These are phyloP conservation scores for Eubucco bourcierii DNA, from an alignment of 2,113 vertebrate genomes.

Conservation along the genomic window DNA sequence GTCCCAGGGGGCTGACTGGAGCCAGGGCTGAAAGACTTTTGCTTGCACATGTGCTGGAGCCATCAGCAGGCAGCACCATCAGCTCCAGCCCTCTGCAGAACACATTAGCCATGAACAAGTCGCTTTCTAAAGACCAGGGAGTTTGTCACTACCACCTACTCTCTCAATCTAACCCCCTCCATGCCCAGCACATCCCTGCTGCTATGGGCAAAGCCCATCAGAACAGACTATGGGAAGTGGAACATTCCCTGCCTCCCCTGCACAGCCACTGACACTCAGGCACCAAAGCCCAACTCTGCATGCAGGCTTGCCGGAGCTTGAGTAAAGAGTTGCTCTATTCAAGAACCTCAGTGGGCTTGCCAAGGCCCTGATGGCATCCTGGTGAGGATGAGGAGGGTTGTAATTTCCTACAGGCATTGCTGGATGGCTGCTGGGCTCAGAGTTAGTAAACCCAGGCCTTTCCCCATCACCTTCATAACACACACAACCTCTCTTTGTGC, in stretches of 20 bases:
- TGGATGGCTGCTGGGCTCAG: not conserved
- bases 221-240: not conserved
- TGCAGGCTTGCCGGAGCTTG: not conserved
- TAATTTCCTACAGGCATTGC: not conserved
- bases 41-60: not conserved
- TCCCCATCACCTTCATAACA: not conserved
- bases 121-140: not conserved
- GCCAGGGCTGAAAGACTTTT: not conserved
- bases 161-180: not conserved
- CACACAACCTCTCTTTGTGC: accelerated
- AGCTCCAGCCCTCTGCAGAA: not conserved
- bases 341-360: accelerated
- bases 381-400: not conserved
- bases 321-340: not conserved
- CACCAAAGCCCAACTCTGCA: not conserved
- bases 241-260: not conserved
- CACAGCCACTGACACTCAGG: not conserved
- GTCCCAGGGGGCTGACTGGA: not conserved
- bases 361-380: not conserved
- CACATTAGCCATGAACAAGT: accelerated
- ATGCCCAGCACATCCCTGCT: not conserved
- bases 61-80: not conserved
- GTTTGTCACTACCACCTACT: not conserved
- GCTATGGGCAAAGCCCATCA: not conserved
- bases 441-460: not conserved